phyloP scores from a whole-genome alignment of 2,113 vertebrate genomes.

The Myrmophylax atrothorax region DNA sequence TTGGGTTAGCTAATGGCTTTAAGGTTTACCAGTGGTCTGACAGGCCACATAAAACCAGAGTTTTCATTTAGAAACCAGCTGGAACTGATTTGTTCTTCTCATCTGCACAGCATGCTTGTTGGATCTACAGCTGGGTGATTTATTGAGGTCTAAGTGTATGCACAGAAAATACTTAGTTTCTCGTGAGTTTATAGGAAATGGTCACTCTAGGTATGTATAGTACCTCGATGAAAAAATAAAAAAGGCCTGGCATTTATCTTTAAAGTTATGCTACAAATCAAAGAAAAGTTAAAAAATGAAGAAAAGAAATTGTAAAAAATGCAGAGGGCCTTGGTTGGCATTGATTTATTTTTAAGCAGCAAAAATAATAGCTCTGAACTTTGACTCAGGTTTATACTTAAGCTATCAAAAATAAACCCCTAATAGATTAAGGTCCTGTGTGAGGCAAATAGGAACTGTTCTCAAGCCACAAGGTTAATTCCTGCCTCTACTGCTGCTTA shows the following conservation, averaged over 20 bases:
- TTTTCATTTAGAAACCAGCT: neutral
- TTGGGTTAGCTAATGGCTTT: neutral
- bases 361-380: slow-evolving; percentile 11
- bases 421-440: neutral
- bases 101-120: neutral
- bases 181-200: neutral
- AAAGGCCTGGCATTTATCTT: neutral
- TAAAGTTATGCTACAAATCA: neutral
- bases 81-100: neutral
- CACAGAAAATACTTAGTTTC: neutral
- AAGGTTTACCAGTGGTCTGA: neutral
- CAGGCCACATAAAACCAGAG: neutral
- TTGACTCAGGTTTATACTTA: neutral
- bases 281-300: neutral
- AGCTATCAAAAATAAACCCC: neutral
- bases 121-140: neutral
- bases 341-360: neutral
- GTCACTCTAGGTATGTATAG: neutral
- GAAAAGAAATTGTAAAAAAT: neutral
- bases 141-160: neutral
- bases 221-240: neutral
- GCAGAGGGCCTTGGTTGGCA: neutral
- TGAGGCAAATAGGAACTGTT: neutral
- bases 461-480: neutral
- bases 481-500: neutral